Evolutionary conservation across 2,113 vertebrate species (phyloP).

Genomic region (Andinoacara biseriatus): DNA sequence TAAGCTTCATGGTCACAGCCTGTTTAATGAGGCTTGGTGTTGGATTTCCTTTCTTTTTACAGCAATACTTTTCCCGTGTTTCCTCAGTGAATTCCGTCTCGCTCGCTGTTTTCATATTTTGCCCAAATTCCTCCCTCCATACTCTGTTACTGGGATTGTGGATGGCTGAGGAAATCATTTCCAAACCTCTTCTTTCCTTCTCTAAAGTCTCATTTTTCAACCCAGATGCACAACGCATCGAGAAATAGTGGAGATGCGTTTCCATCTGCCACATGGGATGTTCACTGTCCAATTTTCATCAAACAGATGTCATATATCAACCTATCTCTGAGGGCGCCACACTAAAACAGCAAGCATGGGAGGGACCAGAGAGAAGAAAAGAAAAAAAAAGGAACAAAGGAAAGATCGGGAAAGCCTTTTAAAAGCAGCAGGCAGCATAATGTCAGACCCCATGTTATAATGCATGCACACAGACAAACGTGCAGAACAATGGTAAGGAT

Average conservation of each 20-base stretch:
- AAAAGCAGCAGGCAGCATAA: conserved; percentile 51
- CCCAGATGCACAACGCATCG: conserved; percentile 49
- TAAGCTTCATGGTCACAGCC: conserved; percentile 53
- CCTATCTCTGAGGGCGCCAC: conserved; percentile 63
- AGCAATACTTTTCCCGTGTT: conserved; percentile 39
- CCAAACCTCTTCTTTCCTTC: conserved; percentile 13
- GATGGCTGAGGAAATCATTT: conserved; percentile 21
- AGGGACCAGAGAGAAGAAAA: background rate
- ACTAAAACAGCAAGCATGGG: conserved; percentile 32
- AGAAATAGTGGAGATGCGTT: conserved; percentile 67
- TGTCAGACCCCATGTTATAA: conserved; percentile 53
- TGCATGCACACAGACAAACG: conserved; percentile 15
- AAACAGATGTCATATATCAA: conserved; percentile 83
- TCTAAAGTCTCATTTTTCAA: conserved; percentile 25
- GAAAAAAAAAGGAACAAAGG: conserved; percentile 63
- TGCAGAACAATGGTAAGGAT: conserved; percentile 44
- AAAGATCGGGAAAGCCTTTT: conserved; percentile 54
- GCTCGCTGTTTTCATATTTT: conserved; percentile 23
- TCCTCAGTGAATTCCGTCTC: conserved; percentile 30
- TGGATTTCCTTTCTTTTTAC: conserved; percentile 52
- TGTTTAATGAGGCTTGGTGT: conserved; percentile 61
- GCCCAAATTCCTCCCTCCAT: background rate
- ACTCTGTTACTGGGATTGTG: conserved; percentile 1
- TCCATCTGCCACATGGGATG: conserved; percentile 73
- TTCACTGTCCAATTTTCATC: conserved; percentile 72